These are phyloP conservation scores for Trachythela sp. DNA, from an alignment of 64 coral and sea anemone species.

Conservation along the genomic window DNA sequence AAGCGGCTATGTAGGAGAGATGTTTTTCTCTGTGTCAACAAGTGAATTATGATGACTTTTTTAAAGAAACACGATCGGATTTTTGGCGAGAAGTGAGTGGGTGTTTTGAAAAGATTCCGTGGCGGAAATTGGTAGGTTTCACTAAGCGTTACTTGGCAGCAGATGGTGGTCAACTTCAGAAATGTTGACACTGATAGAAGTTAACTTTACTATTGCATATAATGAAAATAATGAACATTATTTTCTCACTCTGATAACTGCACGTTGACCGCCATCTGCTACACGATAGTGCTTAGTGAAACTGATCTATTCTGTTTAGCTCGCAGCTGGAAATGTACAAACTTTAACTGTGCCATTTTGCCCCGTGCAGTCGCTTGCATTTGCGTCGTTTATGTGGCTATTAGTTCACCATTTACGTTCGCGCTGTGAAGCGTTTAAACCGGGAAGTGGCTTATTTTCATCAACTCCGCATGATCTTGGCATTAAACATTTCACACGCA, in stretches of 20 bases:
- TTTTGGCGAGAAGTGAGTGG: slow-evolving; percentile 12
- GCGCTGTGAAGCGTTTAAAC: slow-evolving; percentile 3
- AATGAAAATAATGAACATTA: too few species aligned
- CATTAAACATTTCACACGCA: neutral
- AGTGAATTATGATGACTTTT: slow-evolving; percentile 5
- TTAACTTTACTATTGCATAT: too few species aligned
- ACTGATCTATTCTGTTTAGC: too few species aligned
- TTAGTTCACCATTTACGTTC: neutral
- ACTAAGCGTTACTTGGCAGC: too few species aligned
- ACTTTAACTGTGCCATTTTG: neutral
- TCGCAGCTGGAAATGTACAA: neutral
- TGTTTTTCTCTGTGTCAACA: slow-evolving; percentile 16
- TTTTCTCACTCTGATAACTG: too few species aligned
- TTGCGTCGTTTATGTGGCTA: neutral
- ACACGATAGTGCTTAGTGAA: too few species aligned
- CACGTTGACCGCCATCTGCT: too few species aligned
- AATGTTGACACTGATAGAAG: neutral
- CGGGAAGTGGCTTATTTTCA: neutral
- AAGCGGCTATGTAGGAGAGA: neutral
- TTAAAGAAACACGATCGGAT: slow-evolving; percentile 2
- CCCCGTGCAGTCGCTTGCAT: neutral
- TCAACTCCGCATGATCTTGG: neutral
- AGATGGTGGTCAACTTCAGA: too few species aligned
- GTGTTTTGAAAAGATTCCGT: neutral
- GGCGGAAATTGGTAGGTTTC: neutral